Evolutionary conservation across 2,888 invertebrate genomes (phyloP).

Genomic region (Oithona nana): DNA sequence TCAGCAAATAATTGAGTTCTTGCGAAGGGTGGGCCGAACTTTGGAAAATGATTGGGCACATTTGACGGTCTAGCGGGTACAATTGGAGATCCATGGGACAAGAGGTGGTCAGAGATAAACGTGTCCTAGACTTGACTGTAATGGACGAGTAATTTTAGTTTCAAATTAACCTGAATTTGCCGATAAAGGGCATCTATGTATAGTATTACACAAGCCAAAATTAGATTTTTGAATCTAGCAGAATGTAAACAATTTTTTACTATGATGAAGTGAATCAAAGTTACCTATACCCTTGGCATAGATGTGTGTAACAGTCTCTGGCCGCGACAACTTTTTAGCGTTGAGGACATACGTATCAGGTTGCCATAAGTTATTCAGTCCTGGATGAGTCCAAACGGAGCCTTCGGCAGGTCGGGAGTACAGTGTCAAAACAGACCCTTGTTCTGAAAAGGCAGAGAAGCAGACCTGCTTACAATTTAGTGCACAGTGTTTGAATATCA

Average conservation of each 20-base stretch:
- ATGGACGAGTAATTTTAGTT: too few relatives aligned
- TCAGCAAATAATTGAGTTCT: neutral
- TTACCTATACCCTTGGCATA: neutral
- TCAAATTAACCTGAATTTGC: too few relatives aligned
- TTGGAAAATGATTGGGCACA: slow-evolving; percentile 1
- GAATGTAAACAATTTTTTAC: too few relatives aligned
- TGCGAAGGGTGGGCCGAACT: neutral
- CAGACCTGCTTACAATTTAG: too few relatives aligned
- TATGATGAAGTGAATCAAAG: too few relatives aligned
- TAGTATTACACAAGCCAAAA: too few relatives aligned
- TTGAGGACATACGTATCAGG: slow-evolving; percentile 1
- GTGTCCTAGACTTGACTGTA: neutral
- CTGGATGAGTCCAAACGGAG: neutral
- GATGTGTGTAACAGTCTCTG: neutral
- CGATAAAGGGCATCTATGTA: too few relatives aligned
- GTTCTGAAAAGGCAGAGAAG: neutral
- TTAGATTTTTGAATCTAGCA: too few relatives aligned
- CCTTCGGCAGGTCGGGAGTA: neutral
- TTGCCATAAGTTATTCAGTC: neutral
- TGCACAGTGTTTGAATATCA: too few relatives aligned
- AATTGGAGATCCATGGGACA: slow-evolving; percentile 12
- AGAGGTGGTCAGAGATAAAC: neutral
- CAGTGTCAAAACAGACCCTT: neutral
- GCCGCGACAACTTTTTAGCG: neutral
- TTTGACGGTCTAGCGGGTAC: slow-evolving; percentile 8